A percentile compares a stretch with the other conserved stretches of the same genome.
phyloP scores from a whole-genome alignment of 2,113 vertebrate species.

The Glaucomys volans region DNA sequence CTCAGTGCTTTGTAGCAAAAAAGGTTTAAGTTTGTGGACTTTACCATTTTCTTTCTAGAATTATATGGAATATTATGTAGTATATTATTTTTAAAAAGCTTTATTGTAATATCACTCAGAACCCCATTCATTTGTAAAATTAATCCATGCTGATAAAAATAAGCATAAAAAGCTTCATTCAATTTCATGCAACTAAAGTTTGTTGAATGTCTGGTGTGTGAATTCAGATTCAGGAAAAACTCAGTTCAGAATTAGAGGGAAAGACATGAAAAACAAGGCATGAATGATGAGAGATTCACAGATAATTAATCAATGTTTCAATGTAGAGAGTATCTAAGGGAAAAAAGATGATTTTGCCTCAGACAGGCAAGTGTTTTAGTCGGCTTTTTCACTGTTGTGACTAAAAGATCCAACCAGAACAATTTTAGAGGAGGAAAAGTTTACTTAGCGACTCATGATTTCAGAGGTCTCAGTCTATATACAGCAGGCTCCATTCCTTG shows the following conservation, averaged over 20 bases:
- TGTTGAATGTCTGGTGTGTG: not conserved
- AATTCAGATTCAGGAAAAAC: conserved; percentile 3
- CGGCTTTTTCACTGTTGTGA: too few relatives aligned
- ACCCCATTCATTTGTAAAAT: not conserved
- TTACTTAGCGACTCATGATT: too few relatives aligned
- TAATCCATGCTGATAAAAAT: not conserved
- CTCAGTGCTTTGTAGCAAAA: not conserved
- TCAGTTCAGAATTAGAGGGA: not conserved
- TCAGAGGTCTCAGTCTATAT: too few relatives aligned
- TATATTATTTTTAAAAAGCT: not conserved
- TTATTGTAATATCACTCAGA: not conserved
- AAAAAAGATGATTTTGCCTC: not conserved
- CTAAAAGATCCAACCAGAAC: too few relatives aligned
- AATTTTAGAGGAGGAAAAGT: too few relatives aligned
- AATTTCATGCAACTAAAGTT: not conserved
- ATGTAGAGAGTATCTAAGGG: not conserved
- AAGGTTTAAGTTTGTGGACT: not conserved
- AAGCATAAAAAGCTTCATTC: not conserved
- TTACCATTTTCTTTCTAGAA: conserved; percentile 3
- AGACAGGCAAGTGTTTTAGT: not conserved
- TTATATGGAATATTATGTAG: not conserved
- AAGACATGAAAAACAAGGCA: not conserved
- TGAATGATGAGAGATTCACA: not conserved
- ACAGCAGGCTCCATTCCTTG: too few relatives aligned
- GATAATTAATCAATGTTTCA: not conserved